Base-by-base conservation (phyloP, 1,140 invertebrate species). In the Calephelis virginiensis region DNA sequence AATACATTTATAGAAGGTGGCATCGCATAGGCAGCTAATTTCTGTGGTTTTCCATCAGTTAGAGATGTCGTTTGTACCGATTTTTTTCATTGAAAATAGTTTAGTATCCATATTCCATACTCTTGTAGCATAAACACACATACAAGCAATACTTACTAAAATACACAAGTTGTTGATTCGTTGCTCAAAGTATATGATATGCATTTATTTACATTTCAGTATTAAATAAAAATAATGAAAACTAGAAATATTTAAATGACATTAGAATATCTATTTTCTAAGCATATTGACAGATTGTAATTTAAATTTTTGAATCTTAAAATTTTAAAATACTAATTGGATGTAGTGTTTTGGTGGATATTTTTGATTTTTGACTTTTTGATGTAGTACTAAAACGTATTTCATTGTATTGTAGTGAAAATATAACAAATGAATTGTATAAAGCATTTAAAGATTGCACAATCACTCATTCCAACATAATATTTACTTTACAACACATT, bases 141-240 rank as follows among this genome's bases (percentile, higher is more conserved):
- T 56, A 12, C 5, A 53, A 56, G 10, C 9, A 17, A 37, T 28
- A 56, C 28, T 10, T 9, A 28, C 50, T 11, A 56, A 56, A 6
- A 37, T 56, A 37, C 53, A 56, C 10, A 37, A 43, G 1, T 43
- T 43, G 40, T 43, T 43, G 8, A 43, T 43, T 43, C 40, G 17
- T 1, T 37, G 28, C 17, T 28, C 17, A 56, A 56, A 28, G 10
- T 10, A 8, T 28, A 28, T 5, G 5, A 56, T 28, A 12, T 28
- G 53, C 53, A 56, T 56, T 37, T 56, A 56, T 37, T 56, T 56
- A 56, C 53, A 56, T 17, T 8, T 37, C 50, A 56, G 50, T 56
- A 56, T 56, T 56, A 53, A 56, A 56, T 6, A 28, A 28, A 56
- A 11, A 56, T 56, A 28, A 28, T 56, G 10, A 37, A 37, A 56